Base-by-base conservation (phyloP, 2,797 vertebrate species). In the Acanthurus leucopareius region DNA sequence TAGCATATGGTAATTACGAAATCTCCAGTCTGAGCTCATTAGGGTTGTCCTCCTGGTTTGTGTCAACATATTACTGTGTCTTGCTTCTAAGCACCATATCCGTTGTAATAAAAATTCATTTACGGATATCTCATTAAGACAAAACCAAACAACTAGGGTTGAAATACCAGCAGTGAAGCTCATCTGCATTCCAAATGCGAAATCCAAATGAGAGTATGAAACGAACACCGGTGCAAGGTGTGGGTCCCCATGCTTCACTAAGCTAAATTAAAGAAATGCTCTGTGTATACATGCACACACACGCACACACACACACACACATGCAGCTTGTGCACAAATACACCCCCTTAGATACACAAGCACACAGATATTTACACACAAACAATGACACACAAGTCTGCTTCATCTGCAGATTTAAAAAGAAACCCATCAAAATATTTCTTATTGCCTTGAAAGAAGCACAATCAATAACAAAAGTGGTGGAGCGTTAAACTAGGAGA, bases 121-220 rank as follows among this genome's bases (percentile, higher is more conserved):
- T 80, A 77, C 77, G 73, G 67, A 89, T 77, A 78, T 83, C 86
- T 93, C 89, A 89, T 93, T 93, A 93, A 74, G 71, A 90, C 86
- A 77, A 87, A 91, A 85, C 81, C 91, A 88, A 91, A 91, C 81
- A 88, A 63, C 72, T 15, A 77, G 72, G 71, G 74, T 76, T 86
- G 81, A 78, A 91, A 83, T 60, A 89, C 76, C 83, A 77, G 69
- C 83, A 84, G 79, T 57, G 67, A 57, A 70, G 63, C 87, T 93
- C 90, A 92, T 88, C 87, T 91, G 89, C 88, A 92, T 92, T 94
- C 88, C 80, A 83, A 90, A 89, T 88, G 86, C 73, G 74, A 63
- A 44, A 57, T 63, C 72, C 89, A 87, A 93, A 91, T 82, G 88
- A 84, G 79, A 91, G 77, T 68, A 74, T 87, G 92, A 91, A 89